A percentile compares a stretch with the other conserved stretches of the same genome.
Conservation (phyloP, 2,888 invertebrate genomes). For the Onchidella celtica region DNA sequence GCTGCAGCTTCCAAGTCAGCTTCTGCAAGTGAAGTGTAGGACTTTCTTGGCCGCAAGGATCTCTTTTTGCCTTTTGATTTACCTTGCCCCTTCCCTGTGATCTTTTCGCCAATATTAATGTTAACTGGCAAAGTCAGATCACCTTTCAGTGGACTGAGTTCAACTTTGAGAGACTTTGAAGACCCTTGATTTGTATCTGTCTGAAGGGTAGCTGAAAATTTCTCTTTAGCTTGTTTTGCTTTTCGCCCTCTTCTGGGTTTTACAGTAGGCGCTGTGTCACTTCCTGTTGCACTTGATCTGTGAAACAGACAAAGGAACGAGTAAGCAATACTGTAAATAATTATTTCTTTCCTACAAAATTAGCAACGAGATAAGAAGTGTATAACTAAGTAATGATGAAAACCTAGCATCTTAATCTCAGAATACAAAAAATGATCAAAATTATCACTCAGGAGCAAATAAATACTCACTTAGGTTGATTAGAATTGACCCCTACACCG, state of each 20-base stretch:
- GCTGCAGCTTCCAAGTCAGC: constrained; percentile 41
- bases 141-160: constrained; percentile 27
- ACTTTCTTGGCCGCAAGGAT: constrained; percentile 35
- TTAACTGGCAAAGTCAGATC: not conserved
- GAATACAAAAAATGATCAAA: no score
- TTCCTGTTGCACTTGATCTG: constrained; percentile 28
- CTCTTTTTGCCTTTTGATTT: constrained; percentile 43
- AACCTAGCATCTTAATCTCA: no score
- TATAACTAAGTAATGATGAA: no score
- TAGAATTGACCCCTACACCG: constrained; percentile 51
- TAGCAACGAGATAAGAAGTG: no score
- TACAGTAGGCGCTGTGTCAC: constrained; percentile 23
- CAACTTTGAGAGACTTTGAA: constrained; percentile 31
- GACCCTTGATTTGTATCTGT: constrained; percentile 28
- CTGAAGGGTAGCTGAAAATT: constrained; percentile 5
- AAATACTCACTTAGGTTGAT: no score
- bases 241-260: constrained; percentile 28
- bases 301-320: no score
- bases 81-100: constrained; percentile 26
- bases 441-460: no score
- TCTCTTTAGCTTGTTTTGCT: constrained; percentile 9
- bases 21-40: constrained; percentile 36
- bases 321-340: no score
- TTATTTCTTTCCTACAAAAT: no score
- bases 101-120: not conserved